Conservation (phyloP, 2,113 vertebrate species). For the Solenodon paradoxus region DNA sequence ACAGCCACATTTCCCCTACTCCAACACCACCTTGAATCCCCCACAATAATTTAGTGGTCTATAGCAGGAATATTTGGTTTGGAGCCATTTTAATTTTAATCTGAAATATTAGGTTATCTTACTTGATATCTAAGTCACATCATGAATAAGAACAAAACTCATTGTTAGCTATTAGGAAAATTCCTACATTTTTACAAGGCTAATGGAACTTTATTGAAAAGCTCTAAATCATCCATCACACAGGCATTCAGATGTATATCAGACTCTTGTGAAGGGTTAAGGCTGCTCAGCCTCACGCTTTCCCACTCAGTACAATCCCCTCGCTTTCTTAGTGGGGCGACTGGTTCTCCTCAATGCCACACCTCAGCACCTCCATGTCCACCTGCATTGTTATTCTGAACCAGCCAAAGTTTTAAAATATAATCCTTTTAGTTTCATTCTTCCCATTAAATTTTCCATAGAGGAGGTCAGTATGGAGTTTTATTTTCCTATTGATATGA, state of each 20-base stretch:
- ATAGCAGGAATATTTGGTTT: not conserved
- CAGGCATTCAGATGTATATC: not conserved
- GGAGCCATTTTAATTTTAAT: not conserved
- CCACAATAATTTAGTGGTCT: not conserved
- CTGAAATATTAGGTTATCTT: not conserved
- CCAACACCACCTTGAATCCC: not conserved
- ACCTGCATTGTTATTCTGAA: not conserved
- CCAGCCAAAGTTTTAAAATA: not conserved
- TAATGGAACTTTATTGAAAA: not conserved
- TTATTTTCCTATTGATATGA: not conserved
- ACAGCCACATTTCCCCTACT: too few relatives aligned
- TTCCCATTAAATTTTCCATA: not conserved
- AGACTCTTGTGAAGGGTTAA: not conserved
- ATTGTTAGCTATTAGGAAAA: not conserved
- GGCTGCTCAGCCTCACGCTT: not conserved
- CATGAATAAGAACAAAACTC: not conserved
- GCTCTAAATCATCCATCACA: not conserved
- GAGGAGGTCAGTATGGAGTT: constrained; percentile 3
- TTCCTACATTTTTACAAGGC: not conserved
- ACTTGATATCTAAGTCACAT: not conserved
- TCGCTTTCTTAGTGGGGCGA: not conserved
- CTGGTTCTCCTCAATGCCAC: not conserved
- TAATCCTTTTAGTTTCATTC: not conserved
- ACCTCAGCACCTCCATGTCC: not conserved
- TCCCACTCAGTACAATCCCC: too few relatives aligned